Conservation (phyloP, 2,888 invertebrate genomes). For the Eupithecia dodoneata region DNA sequence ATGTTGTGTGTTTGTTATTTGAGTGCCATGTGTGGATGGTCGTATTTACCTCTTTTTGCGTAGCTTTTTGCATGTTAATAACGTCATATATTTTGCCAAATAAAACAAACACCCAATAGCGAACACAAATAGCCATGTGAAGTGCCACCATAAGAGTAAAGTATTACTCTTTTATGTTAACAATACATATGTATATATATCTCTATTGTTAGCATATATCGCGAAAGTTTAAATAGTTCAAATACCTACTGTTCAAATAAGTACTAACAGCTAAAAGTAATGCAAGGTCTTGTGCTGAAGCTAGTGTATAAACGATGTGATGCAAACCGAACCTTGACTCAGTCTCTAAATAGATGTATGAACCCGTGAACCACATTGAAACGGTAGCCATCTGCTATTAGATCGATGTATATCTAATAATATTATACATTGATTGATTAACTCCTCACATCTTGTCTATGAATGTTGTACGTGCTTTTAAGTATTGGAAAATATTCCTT, state of each 20-base stretch:
- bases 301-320: conserved; percentile 28
- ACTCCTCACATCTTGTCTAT: conserved; percentile 24
- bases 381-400: conserved; percentile 35
- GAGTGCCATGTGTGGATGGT: no score
- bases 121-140: no score
- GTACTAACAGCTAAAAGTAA: not conserved
- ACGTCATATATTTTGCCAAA: no score
- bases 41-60: no score
- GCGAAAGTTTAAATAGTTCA: no score
- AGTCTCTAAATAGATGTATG: conserved; percentile 64
- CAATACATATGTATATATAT: no score
- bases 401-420: not conserved
- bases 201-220: no score
- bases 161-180: no score
- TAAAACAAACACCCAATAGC: no score
- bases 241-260: not conserved
- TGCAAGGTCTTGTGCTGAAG: not conserved
- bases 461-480: conserved; percentile 15
- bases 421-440: conserved; percentile 44
- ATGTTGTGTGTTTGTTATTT: no score
- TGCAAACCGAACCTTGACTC: conserved; percentile 63
- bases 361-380: conserved; percentile 51
- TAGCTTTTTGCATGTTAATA: no score
- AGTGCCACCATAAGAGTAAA: no score
- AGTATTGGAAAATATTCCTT: not conserved